Evolutionary conservation across 2,888 invertebrate species (phyloP), one percentile per base, ranked within the genome.

Genomic region (Bursaphelenchus okinawaensis): DNA sequence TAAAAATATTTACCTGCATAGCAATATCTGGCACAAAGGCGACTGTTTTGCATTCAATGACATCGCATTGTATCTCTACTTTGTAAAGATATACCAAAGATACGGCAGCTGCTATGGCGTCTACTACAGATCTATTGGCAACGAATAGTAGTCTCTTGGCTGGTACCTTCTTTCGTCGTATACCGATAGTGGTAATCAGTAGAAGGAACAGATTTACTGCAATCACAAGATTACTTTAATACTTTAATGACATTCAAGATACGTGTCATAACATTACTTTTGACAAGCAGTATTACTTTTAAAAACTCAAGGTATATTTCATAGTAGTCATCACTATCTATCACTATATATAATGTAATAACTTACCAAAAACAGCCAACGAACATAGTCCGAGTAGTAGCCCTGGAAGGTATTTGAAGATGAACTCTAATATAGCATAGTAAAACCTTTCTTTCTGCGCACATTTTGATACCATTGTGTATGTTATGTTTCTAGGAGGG

Each of bases 111-210:
- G 69, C 68, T 24, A 69, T 56, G 19, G 69, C 58, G 55, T 72
- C 72, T 56, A 69, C 71, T n/a, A 64, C 57, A 4, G 68, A 69
- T 29, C 72, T 68, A 58, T 71, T 71, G 9, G 69, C 69, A 12
- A 70, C 69, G 59, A 72, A 60, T 7, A 68, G 58, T 31, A 71
- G 68, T 4, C 72, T 66, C 55, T 72, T 72, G 9, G 69, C 28
- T 12, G 72, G 72, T 12, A 72, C 52, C 54, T 66, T 67, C 7
- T 69, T 66, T 19, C 60, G 65, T 23, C 66, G 61, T 19, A 72
- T 64, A n/a, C 72, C 72, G 20, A 68, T 58, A 1, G 60, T 51
- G 4, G 68, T 69, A 20, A 66, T 65, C 24, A 65, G 62, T 12
- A 72, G 61, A 40, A 70, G 68, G 50, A 63, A 56, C 1, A 65